These are phyloP conservation scores for Teleogryllus oceanicus DNA, from an alignment of 2,888 invertebrate genomes.

Conservation along the genomic window DNA sequence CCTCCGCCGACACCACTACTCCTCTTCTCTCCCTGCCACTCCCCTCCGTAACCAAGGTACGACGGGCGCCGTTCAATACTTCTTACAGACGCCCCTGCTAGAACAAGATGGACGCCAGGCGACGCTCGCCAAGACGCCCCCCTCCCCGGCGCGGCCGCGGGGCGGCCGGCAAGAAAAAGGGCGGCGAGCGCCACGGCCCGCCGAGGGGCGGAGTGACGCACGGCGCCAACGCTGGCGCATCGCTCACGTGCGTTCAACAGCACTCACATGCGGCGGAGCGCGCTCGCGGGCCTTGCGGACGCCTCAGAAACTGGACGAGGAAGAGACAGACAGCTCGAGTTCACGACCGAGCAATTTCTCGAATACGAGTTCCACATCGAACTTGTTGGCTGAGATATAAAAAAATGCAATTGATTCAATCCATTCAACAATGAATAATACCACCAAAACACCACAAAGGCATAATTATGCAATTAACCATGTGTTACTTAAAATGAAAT, in stretches of 20 bases:
- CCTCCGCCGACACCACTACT: background rate
- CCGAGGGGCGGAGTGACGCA: background rate
- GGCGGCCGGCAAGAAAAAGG: background rate
- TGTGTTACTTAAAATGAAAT: no score
- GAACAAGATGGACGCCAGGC: slow-evolving; percentile 35
- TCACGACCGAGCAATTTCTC: no score
- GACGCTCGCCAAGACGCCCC: slow-evolving; percentile 20
- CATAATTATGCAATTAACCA: no score
- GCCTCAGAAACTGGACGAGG: background rate
- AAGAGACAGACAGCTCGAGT: no score
- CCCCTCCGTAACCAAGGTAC: slow-evolving; percentile 27
- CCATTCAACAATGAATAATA: no score
- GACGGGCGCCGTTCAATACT: slow-evolving; percentile 36
- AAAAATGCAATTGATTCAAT: no score
- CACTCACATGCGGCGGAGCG: background rate
- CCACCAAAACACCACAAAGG: no score
- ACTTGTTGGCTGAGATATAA: no score
- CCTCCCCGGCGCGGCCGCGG: background rate
- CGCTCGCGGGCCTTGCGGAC: background rate
- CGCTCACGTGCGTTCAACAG: no score
- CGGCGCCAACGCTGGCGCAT: background rate
- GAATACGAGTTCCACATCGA: no score
- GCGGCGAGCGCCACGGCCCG: slow-evolving; percentile 19
- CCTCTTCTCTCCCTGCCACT: background rate
- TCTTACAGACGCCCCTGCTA: slow-evolving; percentile 35